Evolutionary conservation across 2,888 invertebrate genomes (phyloP), one percentile per base, ranked within the genome.

Genomic region (Patella ulyssiponensis): DNA sequence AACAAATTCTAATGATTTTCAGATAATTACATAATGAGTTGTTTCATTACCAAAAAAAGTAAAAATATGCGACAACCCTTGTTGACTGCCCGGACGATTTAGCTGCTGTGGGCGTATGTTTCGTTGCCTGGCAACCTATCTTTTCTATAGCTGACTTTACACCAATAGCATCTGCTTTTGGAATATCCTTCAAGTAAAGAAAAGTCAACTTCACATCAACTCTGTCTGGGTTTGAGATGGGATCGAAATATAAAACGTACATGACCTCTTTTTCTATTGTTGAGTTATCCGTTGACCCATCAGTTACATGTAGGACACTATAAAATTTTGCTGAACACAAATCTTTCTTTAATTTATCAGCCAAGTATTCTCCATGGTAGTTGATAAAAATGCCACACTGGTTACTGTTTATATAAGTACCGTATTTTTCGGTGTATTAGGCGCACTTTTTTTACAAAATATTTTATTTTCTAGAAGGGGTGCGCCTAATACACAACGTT

Each of bases 161-260:
- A 11, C 64, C 64, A 64, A 23, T 20, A 64, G 64, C 64, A 64
- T 64, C n/a, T 64, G 64, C 64, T 23, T 64, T 64, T 12, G n/a
- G n/a, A 11, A 64, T 12, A 64, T 64, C 64, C 23, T n/a, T 64
- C 3, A 64, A 64, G 64, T 64, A 64, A 7, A 5, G 20, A 64
- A 64, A 64, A 20, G n/a, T 20, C 23, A 64, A 64, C 20, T 23
- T 64, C 11, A 23, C 23, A n/a, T 64, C 64, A 20, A 5, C 23
- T 64, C 23, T 64, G 64, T 64, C 20, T 12, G 5, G 11, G 23
- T 23, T 23, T 64, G n/a, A 20, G 20, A 9, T 14, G 9, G 64
- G 64, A 11, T 20, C 9, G 23, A 64, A 64, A n/a, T 64, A 64
- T 58, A 58, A 58, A 14, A 64, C 64, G 9, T 64, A 64, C 7